Base-by-base conservation (phyloP, 1,140 invertebrate genomes). In the Rhyzopertha dominica region DNA sequence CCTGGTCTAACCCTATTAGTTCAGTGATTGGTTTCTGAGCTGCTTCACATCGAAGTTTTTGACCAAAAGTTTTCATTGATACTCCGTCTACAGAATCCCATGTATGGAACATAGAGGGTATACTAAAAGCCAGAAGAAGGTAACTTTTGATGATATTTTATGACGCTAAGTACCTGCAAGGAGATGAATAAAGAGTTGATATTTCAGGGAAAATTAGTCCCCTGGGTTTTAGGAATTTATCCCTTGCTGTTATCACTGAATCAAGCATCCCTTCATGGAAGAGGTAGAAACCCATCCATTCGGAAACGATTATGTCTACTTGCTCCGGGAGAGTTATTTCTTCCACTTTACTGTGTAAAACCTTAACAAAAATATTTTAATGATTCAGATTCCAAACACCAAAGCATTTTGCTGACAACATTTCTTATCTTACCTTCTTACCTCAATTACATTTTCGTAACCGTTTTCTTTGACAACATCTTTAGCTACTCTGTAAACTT, bases 201-300 rank as follows among this genome's bases (percentile, higher is more conserved):
- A 69, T 73, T 52, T 77, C 74, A 14, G 79, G 79, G 65, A 80
- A 81, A 54, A 85, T 68, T 12, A 77, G 65, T 9, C 94, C 94
- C 56, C 73, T 80, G 2, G 80, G 75, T 47, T 78, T 82, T 10
- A 99, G 74, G 75, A 92, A 96, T 61, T 89, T 87, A 66, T 99
- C 92, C 62, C 95, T 78, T 1, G 95, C 95, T 67, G 79, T 80
- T 30, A 99, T 76, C 1, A 93, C 81, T 10, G 86, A 89, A 64
- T 97, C 90, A 24, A 99, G 68, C 96, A 99, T 99, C 22, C 90
- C 93, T 70, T 99, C 96, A 66, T 96, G 98, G 20, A 99, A 74
- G 8, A 99, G 73, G 68, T 96, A 98, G 69, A 99, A 99, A 2
- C 96, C 96, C 96, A 99, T 99, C 94, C 95, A 99, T 71, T 99